Base-by-base conservation (phyloP, 2,888 invertebrate genomes). In the Spilosoma lubricipeda region DNA sequence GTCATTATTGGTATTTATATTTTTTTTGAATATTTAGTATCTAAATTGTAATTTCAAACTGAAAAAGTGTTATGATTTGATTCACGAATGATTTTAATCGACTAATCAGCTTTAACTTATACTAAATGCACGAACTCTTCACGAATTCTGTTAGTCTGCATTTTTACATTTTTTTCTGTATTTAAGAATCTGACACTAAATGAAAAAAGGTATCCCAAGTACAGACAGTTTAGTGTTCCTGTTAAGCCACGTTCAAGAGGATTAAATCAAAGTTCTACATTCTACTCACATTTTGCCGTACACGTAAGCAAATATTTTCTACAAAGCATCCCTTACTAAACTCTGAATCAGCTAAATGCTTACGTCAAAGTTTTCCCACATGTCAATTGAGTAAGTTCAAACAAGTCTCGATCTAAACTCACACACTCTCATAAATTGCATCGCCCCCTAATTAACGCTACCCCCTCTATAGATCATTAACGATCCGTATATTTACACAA, bases 401-500 rank as follows among this genome's bases (percentile, higher is more conserved):
- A 85, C 76, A 85, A 67, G 52, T 56, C 70, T 68, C 70, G 75
- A 75, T 76, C 73, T 73, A 74, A 76, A 82, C 78, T 80, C 77
- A 76, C 73, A 74, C 80, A 75, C 74, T 75, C 77, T 80, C 82
- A 48, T 71, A 45, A 80, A 77, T 75, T 85, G 82, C 84, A 79
- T 78, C 76, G 73, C 74, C 78, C 77, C 80, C 80, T 84, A 80
- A 84, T 86, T 84, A 82, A 80, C 72, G 71, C 66, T 18, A 76
- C 39, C 36, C 66, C 75, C 75, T 73, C 72, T 70, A 79, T 82
- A 86, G 80, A 81, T 86, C 86, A 86, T 85, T 86, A 85, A 81
- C 81, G 83, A 84, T 76, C 77, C 79, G 81, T 81, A 74, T 84
- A 86, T 86, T 85, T 84, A 80, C 80, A 78, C 80, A 81, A 79